Evolutionary conservation across 2,888 invertebrate species (phyloP), one percentile per base, ranked within the genome.

Genomic region (Philaethria dido): DNA sequence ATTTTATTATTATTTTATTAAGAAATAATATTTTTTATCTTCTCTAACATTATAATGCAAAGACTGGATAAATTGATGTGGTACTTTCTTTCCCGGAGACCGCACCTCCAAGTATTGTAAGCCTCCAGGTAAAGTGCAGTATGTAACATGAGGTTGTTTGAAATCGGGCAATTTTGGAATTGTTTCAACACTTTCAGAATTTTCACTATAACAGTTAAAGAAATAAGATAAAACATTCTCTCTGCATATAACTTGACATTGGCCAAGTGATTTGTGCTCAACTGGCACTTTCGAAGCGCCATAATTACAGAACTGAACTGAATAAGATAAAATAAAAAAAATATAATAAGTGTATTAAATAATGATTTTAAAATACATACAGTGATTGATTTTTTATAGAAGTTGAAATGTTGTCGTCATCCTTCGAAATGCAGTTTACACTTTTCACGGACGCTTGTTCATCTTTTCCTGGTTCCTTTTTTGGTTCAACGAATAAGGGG

Each of bases 101-200:
- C 89, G 86, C 0, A 95, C 93, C 44, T 94, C 90, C 42, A 95
- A 82, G 76, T 95, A 96, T 72, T 94, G 89, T 67, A 95, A 82
- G 0, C 91, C 93, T 1, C 94, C 95, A 0, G 95, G 95, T 16
- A 96, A 77, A 8, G 77, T 78, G 72, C 95, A 94, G 66, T 81
- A 77, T 1, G 73, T 78, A 3, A 87, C 84, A 54, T 76, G 75
- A 0, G 92, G 89, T 59, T 78, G 80, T 29, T 74, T 80, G 13
- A 88, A 77, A 0, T 77, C 72, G 1, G 88, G 85, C 6, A 88
- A 57, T 16, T 77, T 78, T 16, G 44, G 59, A 36, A 57, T 39
- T 18, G 62, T 55, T 33, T 62, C 67, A 59, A 45, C 42, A 42
- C 66, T 39, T 47, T 61, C 33, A 54, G 52, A 63, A 48, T 66